Evolutionary conservation across 2,888 invertebrate species (phyloP).

Genomic region (Agrochola litura): DNA sequence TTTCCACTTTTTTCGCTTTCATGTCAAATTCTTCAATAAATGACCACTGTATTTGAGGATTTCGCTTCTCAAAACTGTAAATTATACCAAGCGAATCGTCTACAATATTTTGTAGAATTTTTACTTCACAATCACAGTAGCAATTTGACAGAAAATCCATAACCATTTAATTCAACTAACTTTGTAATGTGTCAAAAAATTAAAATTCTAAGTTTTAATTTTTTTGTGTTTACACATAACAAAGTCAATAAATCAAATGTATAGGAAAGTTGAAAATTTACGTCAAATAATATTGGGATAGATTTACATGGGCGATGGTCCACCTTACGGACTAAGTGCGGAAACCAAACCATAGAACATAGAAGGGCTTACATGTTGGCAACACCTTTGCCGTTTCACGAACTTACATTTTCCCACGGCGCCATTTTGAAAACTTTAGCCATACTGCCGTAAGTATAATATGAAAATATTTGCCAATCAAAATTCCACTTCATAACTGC

Average conservation of each 20-base stretch:
- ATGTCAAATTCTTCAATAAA: constrained; percentile 21
- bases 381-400: constrained; percentile 32
- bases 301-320: background rate
- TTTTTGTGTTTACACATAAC: constrained; percentile 42
- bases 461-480: constrained; percentile 24
- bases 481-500: constrained; percentile 27
- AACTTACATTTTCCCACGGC: constrained; percentile 1
- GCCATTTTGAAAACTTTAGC: constrained; percentile 13
- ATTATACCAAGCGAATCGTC: constrained; percentile 7
- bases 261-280: constrained; percentile 27
- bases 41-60: constrained; percentile 18
- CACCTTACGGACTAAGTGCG: too few species aligned
- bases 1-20: constrained; percentile 31
- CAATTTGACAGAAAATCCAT: background rate
- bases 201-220: constrained; percentile 29
- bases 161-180: constrained; percentile 25
- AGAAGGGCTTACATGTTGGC: constrained; percentile 24
- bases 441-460: background rate
- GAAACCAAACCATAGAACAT: too few species aligned
- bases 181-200: constrained; percentile 36
- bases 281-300: constrained; percentile 11
- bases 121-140: constrained; percentile 18
- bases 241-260: constrained; percentile 47
- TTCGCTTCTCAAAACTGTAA: constrained; percentile 1
- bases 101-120: constrained; percentile 42